Conservation (phyloP, 2,888 invertebrate species). For the Microctonus aethiopoides region DNA sequence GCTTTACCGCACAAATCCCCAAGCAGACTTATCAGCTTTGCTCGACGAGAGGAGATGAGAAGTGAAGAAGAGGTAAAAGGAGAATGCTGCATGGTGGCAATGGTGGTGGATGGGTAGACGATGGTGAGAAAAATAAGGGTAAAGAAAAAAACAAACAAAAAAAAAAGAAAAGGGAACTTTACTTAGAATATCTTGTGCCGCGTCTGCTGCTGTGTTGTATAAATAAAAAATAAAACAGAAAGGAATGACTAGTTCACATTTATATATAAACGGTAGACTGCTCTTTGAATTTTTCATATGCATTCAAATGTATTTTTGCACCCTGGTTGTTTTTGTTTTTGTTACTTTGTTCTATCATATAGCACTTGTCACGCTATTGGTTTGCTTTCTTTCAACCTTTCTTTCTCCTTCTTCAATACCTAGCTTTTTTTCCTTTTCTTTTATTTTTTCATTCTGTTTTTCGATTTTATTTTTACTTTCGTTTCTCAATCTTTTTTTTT, state of each 20-base stretch:
- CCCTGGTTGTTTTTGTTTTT: not conserved
- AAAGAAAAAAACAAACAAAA: not conserved
- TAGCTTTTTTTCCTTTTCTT: not conserved
- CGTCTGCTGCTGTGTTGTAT: not conserved
- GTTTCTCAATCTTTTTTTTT: not conserved
- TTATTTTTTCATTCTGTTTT: not conserved
- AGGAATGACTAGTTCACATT: not conserved
- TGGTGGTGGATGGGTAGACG: not conserved
- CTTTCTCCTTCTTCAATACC: not conserved
- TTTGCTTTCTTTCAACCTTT: not conserved
- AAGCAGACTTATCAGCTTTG: conserved; percentile 20
- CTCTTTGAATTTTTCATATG: not conserved
- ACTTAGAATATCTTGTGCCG: not conserved
- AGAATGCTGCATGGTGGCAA: not conserved
- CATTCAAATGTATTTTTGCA: conserved; percentile 4
- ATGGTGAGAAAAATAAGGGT: not conserved
- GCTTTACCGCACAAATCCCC: conserved; percentile 26
- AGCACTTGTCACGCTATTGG: conserved; percentile 4
- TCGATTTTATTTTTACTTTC: not conserved
- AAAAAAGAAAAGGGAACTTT: not conserved
- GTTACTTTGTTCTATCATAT: not conserved
- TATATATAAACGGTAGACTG: not conserved
- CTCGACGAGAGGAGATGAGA: not conserved
- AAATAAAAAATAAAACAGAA: not conserved
- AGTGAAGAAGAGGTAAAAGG: not conserved